Evolutionary conservation across 1,140 invertebrate species (phyloP).

Genomic region (Glomeris maerens): DNA sequence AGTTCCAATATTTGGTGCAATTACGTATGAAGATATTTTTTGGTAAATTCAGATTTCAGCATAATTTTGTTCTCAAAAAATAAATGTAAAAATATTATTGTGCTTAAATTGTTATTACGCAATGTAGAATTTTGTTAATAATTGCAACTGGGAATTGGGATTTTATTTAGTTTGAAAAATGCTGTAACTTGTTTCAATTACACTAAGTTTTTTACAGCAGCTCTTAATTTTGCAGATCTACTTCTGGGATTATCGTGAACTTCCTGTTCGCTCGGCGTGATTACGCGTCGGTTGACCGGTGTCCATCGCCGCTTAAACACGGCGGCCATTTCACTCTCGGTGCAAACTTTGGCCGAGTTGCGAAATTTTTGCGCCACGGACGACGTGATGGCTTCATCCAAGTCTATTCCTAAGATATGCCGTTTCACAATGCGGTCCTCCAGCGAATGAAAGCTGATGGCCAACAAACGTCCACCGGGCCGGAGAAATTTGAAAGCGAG

Average conservation of each 20-base stretch:
- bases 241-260: conserved; percentile 62
- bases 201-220: conserved; percentile 43
- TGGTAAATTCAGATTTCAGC: too few relatives aligned
- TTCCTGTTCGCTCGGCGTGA: conserved; percentile 55
- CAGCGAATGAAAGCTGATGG: conserved; percentile 79
- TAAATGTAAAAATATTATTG: too few relatives aligned
- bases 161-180: too few relatives aligned
- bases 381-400: conserved; percentile 33
- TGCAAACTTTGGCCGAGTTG: conserved; percentile 22
- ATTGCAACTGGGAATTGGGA: too few relatives aligned
- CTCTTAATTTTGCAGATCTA: conserved; percentile 74
- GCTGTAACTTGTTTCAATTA: too few relatives aligned
- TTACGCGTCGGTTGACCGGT: conserved; percentile 63
- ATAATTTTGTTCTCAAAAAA: too few relatives aligned
- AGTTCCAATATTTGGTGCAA: too few relatives aligned
- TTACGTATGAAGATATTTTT: too few relatives aligned
- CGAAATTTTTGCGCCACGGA: conserved; percentile 23
- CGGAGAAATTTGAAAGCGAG: conserved; percentile 63
- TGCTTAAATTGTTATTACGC: too few relatives aligned
- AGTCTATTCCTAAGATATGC: conserved; percentile 62
- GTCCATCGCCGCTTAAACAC: conserved; percentile 53
- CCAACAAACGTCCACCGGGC: conserved; percentile 56
- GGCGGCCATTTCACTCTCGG: conserved; percentile 41
- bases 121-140: too few relatives aligned
- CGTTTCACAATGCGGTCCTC: conserved; percentile 92